phyloP scores from a whole-genome alignment of 2,797 vertebrate species.

The Betta splendens region DNA sequence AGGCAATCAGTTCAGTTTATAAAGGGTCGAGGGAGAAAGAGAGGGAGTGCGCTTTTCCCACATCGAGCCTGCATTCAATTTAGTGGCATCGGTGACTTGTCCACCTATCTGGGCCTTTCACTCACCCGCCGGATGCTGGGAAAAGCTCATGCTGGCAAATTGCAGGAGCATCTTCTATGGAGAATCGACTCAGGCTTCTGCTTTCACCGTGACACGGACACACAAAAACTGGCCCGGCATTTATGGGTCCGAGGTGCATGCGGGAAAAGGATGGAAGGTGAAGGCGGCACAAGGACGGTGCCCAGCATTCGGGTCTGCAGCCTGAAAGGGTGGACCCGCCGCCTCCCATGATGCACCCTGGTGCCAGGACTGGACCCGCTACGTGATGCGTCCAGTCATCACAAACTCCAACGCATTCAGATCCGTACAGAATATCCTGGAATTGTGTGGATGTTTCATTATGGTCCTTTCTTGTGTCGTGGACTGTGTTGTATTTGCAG shows the following conservation, averaged over 20 bases:
- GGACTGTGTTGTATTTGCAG: neutral
- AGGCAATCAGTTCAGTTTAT: slow-evolving; percentile 44
- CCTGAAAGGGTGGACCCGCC: no score
- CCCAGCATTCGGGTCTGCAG: neutral
- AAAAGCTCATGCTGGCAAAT: slow-evolving; percentile 34
- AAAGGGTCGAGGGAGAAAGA: slow-evolving; percentile 11
- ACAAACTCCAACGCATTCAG: neutral
- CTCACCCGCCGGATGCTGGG: slow-evolving; percentile 31
- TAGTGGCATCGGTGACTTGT: slow-evolving; percentile 11
- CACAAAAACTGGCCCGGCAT: slow-evolving; percentile 21
- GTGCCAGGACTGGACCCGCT: no score
- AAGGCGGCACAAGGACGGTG: neutral
- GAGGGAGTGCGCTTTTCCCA: slow-evolving; percentile 1
- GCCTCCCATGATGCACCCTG: no score
- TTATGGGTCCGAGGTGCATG: slow-evolving; percentile 1
- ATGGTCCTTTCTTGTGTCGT: neutral
- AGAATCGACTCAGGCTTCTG: slow-evolving; percentile 8
- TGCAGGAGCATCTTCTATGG: slow-evolving; percentile 13
- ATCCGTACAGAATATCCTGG: no score
- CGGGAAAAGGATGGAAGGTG: neutral
- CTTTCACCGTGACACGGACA: slow-evolving; percentile 13
- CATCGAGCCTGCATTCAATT: slow-evolving; percentile 11
- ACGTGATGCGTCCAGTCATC: no score
- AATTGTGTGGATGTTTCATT: no score
- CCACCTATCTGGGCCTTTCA: slow-evolving; percentile 22